phyloP scores from a whole-genome alignment of 2,113 vertebrate species.

The Chloropsis cyanopogon region DNA sequence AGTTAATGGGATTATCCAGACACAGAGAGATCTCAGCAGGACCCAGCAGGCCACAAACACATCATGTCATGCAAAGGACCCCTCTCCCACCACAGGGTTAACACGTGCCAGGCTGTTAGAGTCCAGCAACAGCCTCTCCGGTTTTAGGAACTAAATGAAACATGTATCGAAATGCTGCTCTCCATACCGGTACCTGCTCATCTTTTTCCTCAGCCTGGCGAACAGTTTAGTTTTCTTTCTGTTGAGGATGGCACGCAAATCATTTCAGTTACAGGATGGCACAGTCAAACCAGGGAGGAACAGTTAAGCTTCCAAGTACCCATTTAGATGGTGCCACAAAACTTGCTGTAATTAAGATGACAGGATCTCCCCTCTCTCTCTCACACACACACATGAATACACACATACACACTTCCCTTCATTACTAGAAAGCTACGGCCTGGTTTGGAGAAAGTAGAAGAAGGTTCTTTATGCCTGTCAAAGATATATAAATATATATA shows the following conservation, averaged over 20 bases:
- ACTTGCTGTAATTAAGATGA: not conserved
- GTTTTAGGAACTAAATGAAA: conserved; percentile 29
- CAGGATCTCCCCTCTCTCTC: not conserved
- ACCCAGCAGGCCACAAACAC: conserved; percentile 44
- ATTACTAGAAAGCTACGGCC: not conserved
- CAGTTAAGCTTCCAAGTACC: conserved; percentile 6
- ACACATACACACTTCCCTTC: not conserved
- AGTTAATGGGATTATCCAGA: conserved; percentile 60
- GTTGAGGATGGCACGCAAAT: conserved; percentile 68
- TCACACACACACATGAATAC: accelerated
- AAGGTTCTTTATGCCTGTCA: not conserved
- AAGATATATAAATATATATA: not conserved
- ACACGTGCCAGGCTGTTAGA: conserved; percentile 65
- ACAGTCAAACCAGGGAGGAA: conserved; percentile 47
- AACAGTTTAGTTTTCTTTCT: conserved; percentile 86
- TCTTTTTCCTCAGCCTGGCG: conserved; percentile 81
- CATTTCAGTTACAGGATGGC: conserved; percentile 49
- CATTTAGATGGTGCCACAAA: not conserved
- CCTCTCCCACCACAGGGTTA: conserved; percentile 46
- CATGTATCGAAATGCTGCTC: conserved; percentile 27
- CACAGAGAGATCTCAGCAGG: conserved; percentile 19
- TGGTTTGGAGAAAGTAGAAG: not conserved
- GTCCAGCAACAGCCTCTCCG: conserved; percentile 41
- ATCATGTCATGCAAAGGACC: conserved; percentile 31
- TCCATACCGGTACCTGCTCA: conserved; percentile 75